These are phyloP conservation scores for Botia kubotai DNA, from an alignment of 2,797 vertebrate species.

Conservation along the genomic window DNA sequence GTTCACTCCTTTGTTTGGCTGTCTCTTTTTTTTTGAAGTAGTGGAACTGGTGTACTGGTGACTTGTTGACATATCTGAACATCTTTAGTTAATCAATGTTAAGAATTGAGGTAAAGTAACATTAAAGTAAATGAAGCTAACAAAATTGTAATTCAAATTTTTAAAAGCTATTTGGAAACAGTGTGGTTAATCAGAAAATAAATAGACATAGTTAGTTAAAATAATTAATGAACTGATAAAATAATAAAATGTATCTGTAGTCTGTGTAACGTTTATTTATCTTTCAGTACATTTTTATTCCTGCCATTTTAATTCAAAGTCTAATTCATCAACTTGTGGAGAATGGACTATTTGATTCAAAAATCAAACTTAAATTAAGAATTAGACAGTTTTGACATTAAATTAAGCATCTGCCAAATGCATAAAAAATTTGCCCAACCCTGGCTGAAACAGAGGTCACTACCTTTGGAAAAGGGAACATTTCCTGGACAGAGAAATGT, in stretches of 20 bases:
- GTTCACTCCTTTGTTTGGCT: neutral
- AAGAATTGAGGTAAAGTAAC: no score
- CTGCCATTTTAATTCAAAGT: neutral
- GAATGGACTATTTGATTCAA: neutral
- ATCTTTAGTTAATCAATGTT: no score
- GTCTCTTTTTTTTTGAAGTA: no score
- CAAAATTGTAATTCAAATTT: no score
- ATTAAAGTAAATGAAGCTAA: no score
- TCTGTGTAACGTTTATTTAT: neutral
- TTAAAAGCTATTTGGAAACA: no score
- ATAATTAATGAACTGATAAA: no score
- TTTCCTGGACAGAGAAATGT: conserved; percentile 20
- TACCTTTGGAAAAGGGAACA: neutral
- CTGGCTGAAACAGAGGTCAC: conserved; percentile 5
- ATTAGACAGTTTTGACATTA: neutral
- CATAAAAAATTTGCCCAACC: neutral
- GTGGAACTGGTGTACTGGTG: no score
- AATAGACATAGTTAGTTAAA: no score
- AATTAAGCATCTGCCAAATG: neutral
- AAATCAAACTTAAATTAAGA: neutral
- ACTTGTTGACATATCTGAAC: no score
- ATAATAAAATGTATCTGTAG: no score
- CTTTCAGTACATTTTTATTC: neutral
- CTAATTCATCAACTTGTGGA: neutral
- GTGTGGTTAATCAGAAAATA: no score